Evolutionary conservation across 2,888 invertebrate species (phyloP).

Genomic region (Drosophila pegasa): DNA sequence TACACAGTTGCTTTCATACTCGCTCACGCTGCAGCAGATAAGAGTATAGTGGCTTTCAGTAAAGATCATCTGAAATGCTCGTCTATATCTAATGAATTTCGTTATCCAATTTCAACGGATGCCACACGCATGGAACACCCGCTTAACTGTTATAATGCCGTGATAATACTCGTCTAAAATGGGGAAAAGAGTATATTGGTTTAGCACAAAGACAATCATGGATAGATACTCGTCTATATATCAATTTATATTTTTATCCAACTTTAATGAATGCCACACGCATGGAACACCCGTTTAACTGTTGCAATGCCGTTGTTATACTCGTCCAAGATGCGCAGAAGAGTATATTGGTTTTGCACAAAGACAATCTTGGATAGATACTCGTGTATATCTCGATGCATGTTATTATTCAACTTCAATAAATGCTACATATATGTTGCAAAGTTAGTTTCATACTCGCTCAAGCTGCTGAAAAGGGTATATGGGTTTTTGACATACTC

Average conservation of each 20-base stretch:
- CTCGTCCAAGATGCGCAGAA: too few relatives aligned
- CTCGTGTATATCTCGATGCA: slow-evolving; percentile 20
- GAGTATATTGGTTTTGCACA: too few relatives aligned
- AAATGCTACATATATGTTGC: not conserved
- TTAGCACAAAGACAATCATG: rapidly evolving
- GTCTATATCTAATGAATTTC: slow-evolving; percentile 24
- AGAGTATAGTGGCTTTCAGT: too few relatives aligned
- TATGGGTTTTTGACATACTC: not conserved
- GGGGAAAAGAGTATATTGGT: too few relatives aligned
- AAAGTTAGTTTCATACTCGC: not conserved
- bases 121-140: too few relatives aligned
- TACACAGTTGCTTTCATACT: too few relatives aligned
- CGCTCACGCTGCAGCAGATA: too few relatives aligned
- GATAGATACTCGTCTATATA: not conserved
- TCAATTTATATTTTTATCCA: slow-evolving; percentile 39
- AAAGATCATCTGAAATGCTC: not conserved
- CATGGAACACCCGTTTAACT: not conserved
- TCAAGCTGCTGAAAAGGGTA: not conserved
- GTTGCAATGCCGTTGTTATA: slow-evolving; percentile 3
- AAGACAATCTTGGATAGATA: not conserved
- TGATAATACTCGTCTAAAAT: not conserved
- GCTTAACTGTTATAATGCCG: slow-evolving; percentile 14
- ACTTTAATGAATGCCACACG: not conserved
- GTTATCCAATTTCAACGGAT: slow-evolving; percentile 27
- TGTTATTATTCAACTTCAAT: slow-evolving; percentile 30